These are phyloP conservation scores for Theonella swinhoei DNA, from an alignment of 37 sponge, comb jelly and placozoan species.

Conservation along the genomic window DNA sequence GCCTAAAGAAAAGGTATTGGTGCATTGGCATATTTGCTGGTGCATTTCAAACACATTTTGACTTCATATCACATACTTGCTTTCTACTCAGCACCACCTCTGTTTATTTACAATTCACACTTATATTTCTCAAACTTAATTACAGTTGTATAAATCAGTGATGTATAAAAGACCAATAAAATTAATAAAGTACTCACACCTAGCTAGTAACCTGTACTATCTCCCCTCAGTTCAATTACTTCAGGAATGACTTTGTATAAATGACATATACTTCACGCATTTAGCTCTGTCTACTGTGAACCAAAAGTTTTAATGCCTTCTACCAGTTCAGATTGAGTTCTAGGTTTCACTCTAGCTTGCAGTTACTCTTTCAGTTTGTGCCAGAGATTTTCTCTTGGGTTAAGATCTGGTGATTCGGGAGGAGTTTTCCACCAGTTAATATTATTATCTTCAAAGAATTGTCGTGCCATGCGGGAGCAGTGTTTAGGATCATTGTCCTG, in stretches of 20 bases:
- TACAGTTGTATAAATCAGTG: too few relatives aligned
- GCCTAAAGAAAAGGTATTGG: conserved; percentile 21
- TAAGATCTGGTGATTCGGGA: conserved; percentile 23
- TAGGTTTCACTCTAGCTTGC: not conserved
- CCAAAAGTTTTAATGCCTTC: conserved; percentile 17
- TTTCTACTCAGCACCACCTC: too few relatives aligned
- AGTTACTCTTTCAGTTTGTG: conserved; percentile 10
- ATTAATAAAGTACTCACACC: too few relatives aligned
- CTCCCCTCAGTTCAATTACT: not conserved
- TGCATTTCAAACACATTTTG: too few relatives aligned
- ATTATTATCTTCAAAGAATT: not conserved
- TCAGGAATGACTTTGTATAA: conserved; percentile 2
- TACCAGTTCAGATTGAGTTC: conserved; percentile 7
- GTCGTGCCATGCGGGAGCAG: not conserved
- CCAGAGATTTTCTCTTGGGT: conserved; percentile 38
- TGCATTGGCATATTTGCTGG: too few relatives aligned
- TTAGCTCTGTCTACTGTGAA: not conserved
- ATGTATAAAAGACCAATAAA: too few relatives aligned
- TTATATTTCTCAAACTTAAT: too few relatives aligned
- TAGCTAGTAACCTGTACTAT: too few relatives aligned
- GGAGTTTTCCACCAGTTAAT: conserved; percentile 42
- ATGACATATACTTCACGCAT: conserved; percentile 17
- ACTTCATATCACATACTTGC: too few relatives aligned
- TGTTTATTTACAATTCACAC: not conserved
- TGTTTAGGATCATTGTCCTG: conserved; percentile 39